Base-by-base conservation (phyloP, 1,140 invertebrate genomes). In the Ditylenchus dipsaci region DNA sequence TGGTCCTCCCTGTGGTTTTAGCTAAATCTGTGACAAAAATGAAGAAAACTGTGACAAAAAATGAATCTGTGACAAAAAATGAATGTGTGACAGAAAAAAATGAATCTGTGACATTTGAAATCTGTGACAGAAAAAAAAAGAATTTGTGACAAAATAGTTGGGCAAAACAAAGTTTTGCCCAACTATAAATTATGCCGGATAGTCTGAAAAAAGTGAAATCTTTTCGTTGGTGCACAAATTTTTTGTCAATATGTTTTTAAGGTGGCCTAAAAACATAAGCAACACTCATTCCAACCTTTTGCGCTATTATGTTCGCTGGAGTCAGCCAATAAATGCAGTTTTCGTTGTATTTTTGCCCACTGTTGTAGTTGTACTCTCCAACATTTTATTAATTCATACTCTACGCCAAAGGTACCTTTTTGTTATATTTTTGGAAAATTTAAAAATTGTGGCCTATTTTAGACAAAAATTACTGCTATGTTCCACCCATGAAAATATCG, bases 341-440 rank as follows among this genome's bases (percentile, higher is more conserved):
- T 53, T 69, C n/a, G 68, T 70, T 45, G 56, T 70, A 15, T 70
- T 70, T 56, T 21, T 70, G 23, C 66, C 68, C 38, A 70, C 68
- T n/a, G 1, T 70, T 23, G n/a, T 70, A 23, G 57, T 70, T 15
- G 47, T 59, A 13, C 15, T 70, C 17, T 70, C 66, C 9, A 70
- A 70, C 69, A 21, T 57, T 29, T 45, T 29, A 11, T 56, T 70
- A 17, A 29, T 70, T 19, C 56, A 56, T 42, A 49, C 67, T 11
- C 47, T 70, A 23, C 60, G 49, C 29, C 33, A 70, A 56, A 43
- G 53, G 68, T 65, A 27, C 1, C 30, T 3, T n/a, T 15, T 0
- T 47, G 63, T 69, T 65, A 21, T n/a, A 19, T 67, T 27, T 65
- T 27, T 27, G 68, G 29, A 21, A 65, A 19, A 38, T 11, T 5